Conservation (phyloP, 2,888 invertebrate species). For the Caenorhabditis doughertyi region DNA sequence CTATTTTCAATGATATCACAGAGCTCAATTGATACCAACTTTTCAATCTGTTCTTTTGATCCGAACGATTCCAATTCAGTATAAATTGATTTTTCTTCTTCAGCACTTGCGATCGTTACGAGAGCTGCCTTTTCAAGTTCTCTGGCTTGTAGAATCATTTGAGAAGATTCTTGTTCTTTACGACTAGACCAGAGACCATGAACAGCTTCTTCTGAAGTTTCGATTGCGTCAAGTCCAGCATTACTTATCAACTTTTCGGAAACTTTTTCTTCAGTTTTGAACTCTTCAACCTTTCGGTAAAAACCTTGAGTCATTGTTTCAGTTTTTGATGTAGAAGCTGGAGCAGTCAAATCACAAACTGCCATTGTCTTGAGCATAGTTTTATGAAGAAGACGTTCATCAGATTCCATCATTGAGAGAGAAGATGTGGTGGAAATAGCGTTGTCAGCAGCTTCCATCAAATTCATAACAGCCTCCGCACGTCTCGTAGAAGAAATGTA, state of each 20-base stretch:
- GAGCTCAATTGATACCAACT: conserved; percentile 43
- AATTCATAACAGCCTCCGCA: conserved; percentile 46
- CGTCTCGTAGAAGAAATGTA: conserved; percentile 4
- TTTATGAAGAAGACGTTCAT: conserved; percentile 46
- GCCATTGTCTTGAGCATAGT: conserved; percentile 55
- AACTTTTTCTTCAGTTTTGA: not conserved
- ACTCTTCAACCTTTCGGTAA: conserved; percentile 25
- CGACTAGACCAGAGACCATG: conserved; percentile 53
- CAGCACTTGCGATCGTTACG: conserved; percentile 20
- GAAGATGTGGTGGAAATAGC: conserved; percentile 41
- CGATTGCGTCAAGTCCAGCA: not conserved
- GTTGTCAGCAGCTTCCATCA: conserved; percentile 49
- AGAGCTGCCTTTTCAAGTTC: conserved; percentile 38
- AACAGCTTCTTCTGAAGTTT: conserved; percentile 47
- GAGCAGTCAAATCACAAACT: conserved; percentile 49
- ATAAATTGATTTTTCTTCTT: conserved; percentile 42
- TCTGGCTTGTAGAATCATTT: conserved; percentile 37
- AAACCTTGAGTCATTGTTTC: conserved; percentile 44
- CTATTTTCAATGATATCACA: conserved; percentile 48
- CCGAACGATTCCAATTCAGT: conserved; percentile 49
- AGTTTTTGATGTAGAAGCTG: conserved; percentile 19
- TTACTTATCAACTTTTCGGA: not conserved
- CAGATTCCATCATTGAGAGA: conserved; percentile 21
- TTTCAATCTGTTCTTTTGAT: conserved; percentile 38
- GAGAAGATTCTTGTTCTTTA: conserved; percentile 39